Base-by-base conservation (phyloP, 30 jellyfish, hydroid and myxozoan species). In the Calvadosia cruxmelitensis region DNA sequence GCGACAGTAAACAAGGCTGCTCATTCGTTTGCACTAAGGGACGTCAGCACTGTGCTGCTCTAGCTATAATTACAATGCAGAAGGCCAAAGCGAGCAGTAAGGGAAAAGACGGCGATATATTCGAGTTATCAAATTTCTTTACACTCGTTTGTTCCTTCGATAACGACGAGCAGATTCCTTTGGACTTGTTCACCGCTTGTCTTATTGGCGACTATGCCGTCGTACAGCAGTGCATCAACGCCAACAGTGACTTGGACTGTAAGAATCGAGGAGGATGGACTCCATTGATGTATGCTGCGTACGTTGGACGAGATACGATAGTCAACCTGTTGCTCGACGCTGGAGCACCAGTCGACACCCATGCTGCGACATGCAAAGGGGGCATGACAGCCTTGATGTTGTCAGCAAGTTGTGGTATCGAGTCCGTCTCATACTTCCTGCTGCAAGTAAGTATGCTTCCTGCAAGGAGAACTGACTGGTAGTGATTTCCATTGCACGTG, bases 361-460 rank as follows among this genome's bases (percentile, higher is more conserved):
- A 51, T 29, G 52, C 93, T 20, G 63, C 61, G 3, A 68, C 77
- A 2, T 30, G 77, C 0, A 80, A 86, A 79, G 73, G 27, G 49
- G 97, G 87, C 3, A 53, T 73, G 15, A 87, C 93, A 64, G 97
- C 97, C 0, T 69, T 87, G 57, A 87, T 87, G 97, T 75, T 79
- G 61, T 93, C 97, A 1, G 66, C 97, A 30, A 74, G 71, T 57
- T 87, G 97, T 87, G 97, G 95, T 3, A 87, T 69, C 63, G 97
- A 87, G 63, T 81, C 94, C n/a, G 78, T 87, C 15, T 78, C 71
- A 50, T 81, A 87, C 53, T 81, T 87, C 51, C 88, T 87, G 24
- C 51, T 87, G 34, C 97, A 87, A 94, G 97, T 84, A 50, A 13
- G 50, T 67, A 27, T n/a, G 13, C 2, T 30, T 20, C n/a, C 29